Conservation (phyloP, 2,797 vertebrate genomes). For the Acanthornis magna region DNA sequence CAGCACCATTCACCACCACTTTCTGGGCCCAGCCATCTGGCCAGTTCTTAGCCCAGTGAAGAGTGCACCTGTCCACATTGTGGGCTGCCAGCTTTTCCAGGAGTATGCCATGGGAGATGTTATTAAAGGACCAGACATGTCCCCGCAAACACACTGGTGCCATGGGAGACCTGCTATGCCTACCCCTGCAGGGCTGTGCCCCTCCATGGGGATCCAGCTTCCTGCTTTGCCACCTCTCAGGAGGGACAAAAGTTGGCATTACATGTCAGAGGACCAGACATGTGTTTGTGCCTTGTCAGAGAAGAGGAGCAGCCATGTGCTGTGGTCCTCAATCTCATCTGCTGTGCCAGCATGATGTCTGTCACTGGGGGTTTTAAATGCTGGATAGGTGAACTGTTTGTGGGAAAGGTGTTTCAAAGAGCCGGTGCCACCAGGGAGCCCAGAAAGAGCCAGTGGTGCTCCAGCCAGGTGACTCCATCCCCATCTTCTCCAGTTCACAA, state of each 20-base stretch:
- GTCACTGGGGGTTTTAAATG: accelerated
- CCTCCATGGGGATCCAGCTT: too few species aligned
- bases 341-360: accelerated
- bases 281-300: not conserved
- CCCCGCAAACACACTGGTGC: accelerated
- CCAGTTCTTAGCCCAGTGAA: not conserved
- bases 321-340: not conserved
- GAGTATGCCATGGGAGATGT: not conserved
- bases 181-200: too few species aligned
- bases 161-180: accelerated
- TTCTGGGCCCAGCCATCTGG: not conserved
- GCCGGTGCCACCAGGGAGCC: not conserved
- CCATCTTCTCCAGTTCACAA: accelerated
- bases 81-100: not conserved
- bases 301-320: not conserved
- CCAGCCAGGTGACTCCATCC: accelerated
- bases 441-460: not conserved
- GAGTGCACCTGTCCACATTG: not conserved
- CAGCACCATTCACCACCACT: not conserved
- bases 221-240: not conserved
- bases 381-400: not conserved
- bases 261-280: accelerated
- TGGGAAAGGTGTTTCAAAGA: not conserved
- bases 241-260: not conserved
- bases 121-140: not conserved